phyloP scores from a whole-genome alignment of 2,888 invertebrate species.

The Seladonia tumulorum region DNA sequence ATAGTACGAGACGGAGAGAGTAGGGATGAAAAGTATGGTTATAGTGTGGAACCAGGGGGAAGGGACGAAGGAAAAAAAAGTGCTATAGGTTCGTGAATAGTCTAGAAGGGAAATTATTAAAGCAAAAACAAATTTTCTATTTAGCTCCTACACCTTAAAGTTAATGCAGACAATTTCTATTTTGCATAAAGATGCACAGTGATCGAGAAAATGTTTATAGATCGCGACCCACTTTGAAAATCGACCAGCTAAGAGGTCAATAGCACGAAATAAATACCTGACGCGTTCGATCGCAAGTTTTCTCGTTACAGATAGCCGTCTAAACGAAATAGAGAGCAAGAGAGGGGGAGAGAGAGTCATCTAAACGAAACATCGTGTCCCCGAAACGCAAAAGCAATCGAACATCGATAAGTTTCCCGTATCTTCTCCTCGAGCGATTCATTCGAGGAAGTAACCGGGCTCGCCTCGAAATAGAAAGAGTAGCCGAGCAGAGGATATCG shows the following conservation, averaged over 20 bases:
- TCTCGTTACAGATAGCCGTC: not conserved
- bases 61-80: not conserved
- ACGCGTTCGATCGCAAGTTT: not conserved
- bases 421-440: not conserved
- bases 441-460: not conserved
- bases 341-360: not conserved
- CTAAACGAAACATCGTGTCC: slow-evolving; percentile 1
- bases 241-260: no score
- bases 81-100: not conserved
- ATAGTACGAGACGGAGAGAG: no score
- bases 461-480: not conserved
- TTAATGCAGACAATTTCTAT: not conserved
- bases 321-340: no score
- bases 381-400: slow-evolving; percentile 8
- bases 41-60: not conserved
- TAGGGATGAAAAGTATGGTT: no score
- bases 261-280: not conserved
- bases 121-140: no score
- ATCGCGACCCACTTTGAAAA: no score
- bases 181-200: not conserved
- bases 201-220: not conserved
- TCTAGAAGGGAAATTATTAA: slow-evolving; percentile 16
- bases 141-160: not conserved
- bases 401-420: not conserved
- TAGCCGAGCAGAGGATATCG: not conserved